A percentile compares a stretch with the other conserved stretches of the same genome.
These are phyloP conservation scores for Acromyrmex echinatior DNA, from an alignment of 1,140 invertebrate species.

Conservation along the genomic window DNA sequence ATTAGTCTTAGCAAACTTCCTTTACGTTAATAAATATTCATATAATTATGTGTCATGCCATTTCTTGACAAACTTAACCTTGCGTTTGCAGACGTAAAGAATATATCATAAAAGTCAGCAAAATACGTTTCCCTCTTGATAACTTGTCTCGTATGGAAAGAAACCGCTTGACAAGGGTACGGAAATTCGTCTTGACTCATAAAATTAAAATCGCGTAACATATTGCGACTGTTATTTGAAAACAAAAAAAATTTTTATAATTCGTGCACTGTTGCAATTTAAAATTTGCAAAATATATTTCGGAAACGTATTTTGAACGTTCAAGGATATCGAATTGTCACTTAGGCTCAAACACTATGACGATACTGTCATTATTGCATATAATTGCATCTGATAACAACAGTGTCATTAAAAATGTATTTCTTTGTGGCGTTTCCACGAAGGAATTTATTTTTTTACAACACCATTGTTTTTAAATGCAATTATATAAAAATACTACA, in stretches of 20 bases:
- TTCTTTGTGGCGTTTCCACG: no score
- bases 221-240: neutral
- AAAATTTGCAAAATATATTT: neutral
- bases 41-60: neutral
- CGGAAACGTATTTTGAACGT: no score
- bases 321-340: no score
- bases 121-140: neutral
- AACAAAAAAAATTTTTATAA: neutral
- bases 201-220: neutral
- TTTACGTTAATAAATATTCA: conserved; percentile 43
- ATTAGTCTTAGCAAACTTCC: neutral
- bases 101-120: neutral
- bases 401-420: no score
- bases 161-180: neutral
- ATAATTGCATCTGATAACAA: no score
- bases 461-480: neutral
- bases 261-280: neutral
- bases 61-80: neutral
- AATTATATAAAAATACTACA: neutral
- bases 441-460: neutral
- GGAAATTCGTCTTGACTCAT: neutral
- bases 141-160: neutral
- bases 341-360: no score
- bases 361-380: no score
- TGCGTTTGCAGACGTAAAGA: neutral